Evolutionary conservation across 1,140 invertebrate genomes (phyloP), one percentile per base, ranked within the genome.

Genomic region (Bicyclus anynana): DNA sequence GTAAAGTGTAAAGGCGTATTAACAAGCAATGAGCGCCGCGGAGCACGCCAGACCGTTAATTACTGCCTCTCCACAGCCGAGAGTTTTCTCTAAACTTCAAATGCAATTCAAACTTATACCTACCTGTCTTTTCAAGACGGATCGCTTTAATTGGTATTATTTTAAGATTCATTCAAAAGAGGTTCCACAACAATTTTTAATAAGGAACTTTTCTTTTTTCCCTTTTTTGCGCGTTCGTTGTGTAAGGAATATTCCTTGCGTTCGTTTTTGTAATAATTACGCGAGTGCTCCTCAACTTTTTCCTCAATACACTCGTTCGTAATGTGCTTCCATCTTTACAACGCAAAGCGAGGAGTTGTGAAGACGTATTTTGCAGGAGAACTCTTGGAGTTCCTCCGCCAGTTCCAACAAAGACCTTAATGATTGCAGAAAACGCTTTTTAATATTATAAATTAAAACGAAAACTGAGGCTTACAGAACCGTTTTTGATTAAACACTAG

Each of bases 11-110:
- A 59, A 57, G 59, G 59, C 44, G 53, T 69, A 73, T 70, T 73
- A 73, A 73, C 70, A 67, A 73, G 67, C 66, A 72, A 68, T 72
- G 62, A 57, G 14, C 63, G 48, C 65, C 63, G 16, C 60, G 62
- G 51, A n/a, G n/a, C n/a, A n/a, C n/a, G 59, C 56, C 59, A 57
- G 67, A 61, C 65, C 67, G 64, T 64, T 73, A 69, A 70, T 70
- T 69, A 73, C 52, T 52, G 33, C 51, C 18, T n/a, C 33, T 35
- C 35, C 37, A 35, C 51, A 51, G 35, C 35, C 20, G 35, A 51
- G 35, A 51, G 42, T 54, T 50, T 50, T 33, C 27, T 33, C 33
- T 57, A 48, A 40, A 50, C 54, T 57, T 49, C 42, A 56, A 56
- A 56, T 37, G 54, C 46, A 35, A 50, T 57, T 57, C 44, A 57